Evolutionary conservation across 2,113 vertebrate genomes (phyloP), one percentile per base, ranked within the genome.

Genomic region (Phrynosoma blainvillii): DNA sequence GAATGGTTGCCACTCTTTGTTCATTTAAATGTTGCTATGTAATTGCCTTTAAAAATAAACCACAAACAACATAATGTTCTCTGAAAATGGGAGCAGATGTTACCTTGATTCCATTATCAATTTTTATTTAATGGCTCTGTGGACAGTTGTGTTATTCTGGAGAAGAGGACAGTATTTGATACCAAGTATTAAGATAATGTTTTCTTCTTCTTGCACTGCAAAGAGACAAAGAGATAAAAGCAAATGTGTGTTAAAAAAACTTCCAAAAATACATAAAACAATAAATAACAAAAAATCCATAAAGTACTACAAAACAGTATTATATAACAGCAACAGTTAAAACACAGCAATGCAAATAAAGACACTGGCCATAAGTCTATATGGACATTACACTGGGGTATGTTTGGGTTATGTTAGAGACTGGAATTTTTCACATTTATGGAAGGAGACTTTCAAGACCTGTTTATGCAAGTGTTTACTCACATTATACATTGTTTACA

Each of bases 41-140:
- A 85, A 85, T 85, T 85, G 84, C 84, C 74, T 85, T 85, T 84
- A 77, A 77, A 77, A 85, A 85, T 85, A 77, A 85, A 65, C 42
- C 56, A 85, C 74, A 47, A 77, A 85, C 74, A 77, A 32, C 10
- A 2, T 47, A 7, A 20, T 14, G 25, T 30, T 66, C 59, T 47
- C 23, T 56, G 3, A 62, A 83, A 65, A 30, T 25, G 40, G 11
- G 23, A 85, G 36, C 84, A 85, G 84, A 77, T 85, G 84, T 77
- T 85, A 65, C 59, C 40, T 77, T 40, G 11, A 42, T 21, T 11
- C 59, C 65, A 85, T 66, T 76, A 77, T 65, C 74, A 65, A 77
- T 30, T 77, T 85, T 85, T 85, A 77, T 77, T 66, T 65, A 85
- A 77, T n/a, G 30, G 36, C 21, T 47, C 56, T 6, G 9, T 65